Base-by-base conservation (phyloP, 2,797 vertebrate genomes). In the Acanthopagrus latus region DNA sequence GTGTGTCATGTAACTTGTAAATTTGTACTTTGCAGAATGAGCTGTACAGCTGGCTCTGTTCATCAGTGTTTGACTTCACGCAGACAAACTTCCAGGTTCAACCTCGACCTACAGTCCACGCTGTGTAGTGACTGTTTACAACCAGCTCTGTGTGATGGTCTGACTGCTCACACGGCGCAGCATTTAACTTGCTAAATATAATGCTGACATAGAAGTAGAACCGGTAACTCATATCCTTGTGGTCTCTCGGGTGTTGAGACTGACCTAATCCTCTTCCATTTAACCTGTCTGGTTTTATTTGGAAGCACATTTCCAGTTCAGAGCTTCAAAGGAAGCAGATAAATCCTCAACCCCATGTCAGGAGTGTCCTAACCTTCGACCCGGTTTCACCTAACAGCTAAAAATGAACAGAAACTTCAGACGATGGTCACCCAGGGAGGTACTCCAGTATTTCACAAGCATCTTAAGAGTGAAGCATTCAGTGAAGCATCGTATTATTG, bases 261-360 rank as follows among this genome's bases (percentile, higher is more conserved):
- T 20, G 50, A 41, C 8, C 48, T 58, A 66, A 78, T 60, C 60
- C 51, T 43, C 62, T 44, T 29, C 21, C 46, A 21, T 71, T 59
- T 52, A 25, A 69, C 78, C 44, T 29, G 17, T 54, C 23, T 54
- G 47, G 57, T 33, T 21, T 14, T 25, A 18, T 52, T 12, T 67
- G 23, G 18, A 70, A 62, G 14, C 51, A 18, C 29, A 21, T 65
- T 76, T 65, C 20, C 13, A 29, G 47, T 71, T 18, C 27, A 23
- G 43, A 73, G 51, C 59, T 70, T 80, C 59, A 80, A 66, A 71
- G 77, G 25, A 38, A 18, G 66, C 43, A 67, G 71, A 64, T 60
- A 50, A 71, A 78, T 78, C 74, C 48, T 71, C 66, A 3, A 27
- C 23, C 52, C 64, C 11, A 23, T 5, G 63, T 82, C 50, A 71